phyloP scores from a whole-genome alignment of 2,888 invertebrate genomes.

The Epistrophella euchroma region DNA sequence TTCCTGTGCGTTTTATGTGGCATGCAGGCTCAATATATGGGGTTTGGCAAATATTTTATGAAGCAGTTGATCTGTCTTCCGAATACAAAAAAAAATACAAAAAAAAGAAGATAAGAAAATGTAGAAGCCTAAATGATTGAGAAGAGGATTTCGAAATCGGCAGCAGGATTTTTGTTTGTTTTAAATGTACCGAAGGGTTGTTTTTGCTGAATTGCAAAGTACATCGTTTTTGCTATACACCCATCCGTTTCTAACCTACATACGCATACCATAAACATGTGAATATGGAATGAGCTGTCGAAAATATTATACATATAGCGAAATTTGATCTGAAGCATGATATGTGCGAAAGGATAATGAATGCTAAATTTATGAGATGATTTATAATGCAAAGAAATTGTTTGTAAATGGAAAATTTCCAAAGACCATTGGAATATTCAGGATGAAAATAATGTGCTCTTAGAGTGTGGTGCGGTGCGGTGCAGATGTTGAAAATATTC shows the following conservation, averaged over 20 bases:
- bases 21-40: slow-evolving; percentile 55
- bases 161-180: slow-evolving; percentile 59
- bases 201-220: slow-evolving; percentile 30
- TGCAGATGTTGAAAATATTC: neutral
- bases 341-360: slow-evolving; percentile 52
- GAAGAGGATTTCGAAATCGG: slow-evolving; percentile 62
- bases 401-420: slow-evolving; percentile 29
- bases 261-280: neutral
- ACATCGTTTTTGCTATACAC: slow-evolving; percentile 13
- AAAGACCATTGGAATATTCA: slow-evolving; percentile 2
- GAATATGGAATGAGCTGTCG: slow-evolving; percentile 15
- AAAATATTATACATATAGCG: slow-evolving; percentile 47
- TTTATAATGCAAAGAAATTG: slow-evolving; percentile 57
- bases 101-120: slow-evolving; percentile 40
- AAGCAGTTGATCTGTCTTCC: slow-evolving; percentile 6
- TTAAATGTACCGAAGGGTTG: slow-evolving; percentile 68
- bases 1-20: slow-evolving; percentile 5
- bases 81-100: neutral
- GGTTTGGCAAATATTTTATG: slow-evolving; percentile 46
- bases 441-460: neutral
- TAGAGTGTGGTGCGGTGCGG: neutral
- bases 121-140: slow-evolving; percentile 65
- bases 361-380: slow-evolving; percentile 70
- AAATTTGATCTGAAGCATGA: slow-evolving; percentile 34
- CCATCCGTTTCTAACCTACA: no score